These are phyloP conservation scores for Reinhardtius hippoglossoides DNA, from an alignment of 2,113 vertebrate species.

Conservation along the genomic window DNA sequence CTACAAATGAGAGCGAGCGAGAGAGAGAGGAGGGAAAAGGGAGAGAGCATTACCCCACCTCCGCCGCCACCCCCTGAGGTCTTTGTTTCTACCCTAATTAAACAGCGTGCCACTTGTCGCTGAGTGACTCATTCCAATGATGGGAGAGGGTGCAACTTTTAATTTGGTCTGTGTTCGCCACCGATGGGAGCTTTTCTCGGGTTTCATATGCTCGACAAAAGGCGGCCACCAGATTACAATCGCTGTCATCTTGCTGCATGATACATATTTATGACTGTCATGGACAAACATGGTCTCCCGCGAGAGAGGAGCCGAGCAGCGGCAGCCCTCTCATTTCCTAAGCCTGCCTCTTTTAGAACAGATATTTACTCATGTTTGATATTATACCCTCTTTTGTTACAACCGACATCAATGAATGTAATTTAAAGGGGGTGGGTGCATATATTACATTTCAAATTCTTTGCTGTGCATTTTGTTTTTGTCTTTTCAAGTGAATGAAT, in stretches of 20 bases:
- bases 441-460: constrained; percentile 46
- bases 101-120: constrained; percentile 50
- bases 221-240: constrained; percentile 64
- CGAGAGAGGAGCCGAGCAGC: constrained; percentile 27
- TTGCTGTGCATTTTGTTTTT: constrained; percentile 22
- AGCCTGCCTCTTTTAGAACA: constrained; percentile 47
- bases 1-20: constrained; percentile 52
- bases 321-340: constrained; percentile 75
- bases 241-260: constrained; percentile 52
- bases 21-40: background rate
- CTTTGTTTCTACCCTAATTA: constrained; percentile 66
- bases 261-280: constrained; percentile 79
- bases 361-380: constrained; percentile 67
- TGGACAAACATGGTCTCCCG: constrained; percentile 53
- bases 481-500: background rate
- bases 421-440: constrained; percentile 43
- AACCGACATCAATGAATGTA: constrained; percentile 58
- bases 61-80: constrained; percentile 23
- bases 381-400: constrained; percentile 66
- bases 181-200: constrained; percentile 29
- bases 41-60: background rate
- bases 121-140: constrained; percentile 42
- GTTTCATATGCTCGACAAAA: constrained; percentile 59
- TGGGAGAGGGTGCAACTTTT: constrained; percentile 49
- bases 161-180: constrained; percentile 32